Percentiles rank a stretch among this genome's conserved stretches.
These are phyloP conservation scores for Mormoops blainvillei DNA, from an alignment of 2,113 vertebrate species.

Conservation along the genomic window DNA sequence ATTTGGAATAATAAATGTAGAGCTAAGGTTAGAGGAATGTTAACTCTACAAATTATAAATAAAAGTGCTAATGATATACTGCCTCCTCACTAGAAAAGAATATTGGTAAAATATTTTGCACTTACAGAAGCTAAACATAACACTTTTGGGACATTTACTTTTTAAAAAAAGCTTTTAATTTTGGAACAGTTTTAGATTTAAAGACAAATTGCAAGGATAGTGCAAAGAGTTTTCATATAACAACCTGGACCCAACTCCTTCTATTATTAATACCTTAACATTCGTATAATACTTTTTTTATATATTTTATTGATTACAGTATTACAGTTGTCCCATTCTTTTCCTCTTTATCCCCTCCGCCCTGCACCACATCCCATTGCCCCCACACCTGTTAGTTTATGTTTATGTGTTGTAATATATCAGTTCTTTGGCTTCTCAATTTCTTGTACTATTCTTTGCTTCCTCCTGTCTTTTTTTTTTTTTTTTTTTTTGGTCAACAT, in stretches of 20 bases:
- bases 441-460: too few species aligned
- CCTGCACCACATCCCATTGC: too few species aligned
- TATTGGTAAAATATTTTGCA: background rate
- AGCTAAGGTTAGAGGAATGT: background rate
- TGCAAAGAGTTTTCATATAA: background rate
- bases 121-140: background rate
- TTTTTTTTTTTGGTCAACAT: too few species aligned
- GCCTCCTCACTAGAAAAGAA: background rate
- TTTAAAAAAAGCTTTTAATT: conserved; percentile 22
- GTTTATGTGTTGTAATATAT: too few species aligned
- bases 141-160: background rate
- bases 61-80: background rate
- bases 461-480: too few species aligned
- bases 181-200: background rate
- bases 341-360: too few species aligned
- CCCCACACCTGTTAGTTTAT: too few species aligned
- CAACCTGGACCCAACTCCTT: background rate
- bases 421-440: too few species aligned
- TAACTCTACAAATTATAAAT: background rate
- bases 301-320: too few species aligned
- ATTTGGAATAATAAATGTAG: background rate
- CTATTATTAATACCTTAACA: background rate
- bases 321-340: too few species aligned
- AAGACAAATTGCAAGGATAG: background rate
- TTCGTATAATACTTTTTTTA: background rate